Evolutionary conservation across 2,888 invertebrate genomes (phyloP), one percentile per base, ranked within the genome.

Genomic region (Drosophila gaucha): DNA sequence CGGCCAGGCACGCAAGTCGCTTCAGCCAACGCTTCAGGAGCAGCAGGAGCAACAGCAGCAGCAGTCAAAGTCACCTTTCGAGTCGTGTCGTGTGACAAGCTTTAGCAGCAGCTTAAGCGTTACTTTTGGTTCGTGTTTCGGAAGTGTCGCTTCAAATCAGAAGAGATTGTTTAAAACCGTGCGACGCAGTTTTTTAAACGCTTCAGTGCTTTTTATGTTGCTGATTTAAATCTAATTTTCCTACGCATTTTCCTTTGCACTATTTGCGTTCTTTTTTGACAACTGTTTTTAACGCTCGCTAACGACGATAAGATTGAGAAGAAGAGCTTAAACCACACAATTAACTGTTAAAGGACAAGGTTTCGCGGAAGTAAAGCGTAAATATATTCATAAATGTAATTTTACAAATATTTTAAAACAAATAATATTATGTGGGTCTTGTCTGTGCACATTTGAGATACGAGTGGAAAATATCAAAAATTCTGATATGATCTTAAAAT

Each of bases 1-100:
- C 91, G 91, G 90, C 91, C 91, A 87, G 88, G 89, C 88, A 85
- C 84, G 66, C 57, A 70, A 80, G 86, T 86, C 78, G 75, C 73
- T 78, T 84, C 47, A 67, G 71, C 54, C 50, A 63, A 33, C 63
- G 69, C 71, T 69, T 72, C 63, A 59, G 52, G 58, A 58, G 33
- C 41, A 73, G 26, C 28, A 52, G 16, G 22, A 43, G 5, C 30
- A 41, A 9, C 20, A 39, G n/a, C 51, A 52, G 30, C n/a, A 49
- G 31, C 36, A 12, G 46, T 18, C 26, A 33, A 36, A 65, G 20
- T 46, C 46, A 60, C 39, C 43, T 28, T 43, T 16, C 36, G 18
- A 47, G 18, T 60, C 67, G 63, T 28, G 49, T 63, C 57, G 60
- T 72, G 52, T 65, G 51, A 52, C 55, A 54, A 77, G 56, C 77